A percentile compares a stretch with the other conserved stretches of the same genome.
Conservation (phyloP, 2,888 invertebrate genomes). For the Auanema sp. region DNA sequence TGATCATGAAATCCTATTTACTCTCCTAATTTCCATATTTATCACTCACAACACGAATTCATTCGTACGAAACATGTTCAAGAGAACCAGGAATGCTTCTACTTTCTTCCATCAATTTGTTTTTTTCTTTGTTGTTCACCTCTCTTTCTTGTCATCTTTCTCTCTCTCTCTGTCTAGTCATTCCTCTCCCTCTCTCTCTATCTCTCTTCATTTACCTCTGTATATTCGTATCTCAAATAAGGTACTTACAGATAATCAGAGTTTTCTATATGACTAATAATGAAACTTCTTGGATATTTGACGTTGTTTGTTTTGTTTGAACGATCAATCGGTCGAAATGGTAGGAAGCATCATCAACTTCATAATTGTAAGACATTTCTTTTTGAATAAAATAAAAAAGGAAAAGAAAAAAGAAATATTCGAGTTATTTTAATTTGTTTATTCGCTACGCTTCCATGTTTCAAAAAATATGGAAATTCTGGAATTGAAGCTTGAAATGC, state of each 20-base stretch:
- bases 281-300: constrained; percentile 1
- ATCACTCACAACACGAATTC: no score
- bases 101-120: constrained; percentile 3
- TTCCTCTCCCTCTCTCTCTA: constrained; percentile 4
- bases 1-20: no score
- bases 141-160: constrained; percentile 1
- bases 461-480: no score
- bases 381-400: no score
- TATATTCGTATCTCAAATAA: no score
- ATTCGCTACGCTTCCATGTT: not conserved
- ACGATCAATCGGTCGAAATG: not conserved
- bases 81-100: not conserved
- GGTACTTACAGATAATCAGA: no score
- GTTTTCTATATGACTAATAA: no score
- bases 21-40: no score
- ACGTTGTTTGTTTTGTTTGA: not conserved
- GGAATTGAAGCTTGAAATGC: not conserved
- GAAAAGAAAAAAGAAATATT: no score
- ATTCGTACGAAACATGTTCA: no score
- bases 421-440: not conserved
- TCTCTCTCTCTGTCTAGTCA: constrained; percentile 1
- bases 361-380: not conserved
- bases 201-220: not conserved
- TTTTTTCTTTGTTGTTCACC: constrained; percentile 3
- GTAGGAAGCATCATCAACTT: constrained; percentile 4